These are phyloP conservation scores for Xestia c-nigrum DNA, from an alignment of 2,888 invertebrate genomes.

Conservation along the genomic window DNA sequence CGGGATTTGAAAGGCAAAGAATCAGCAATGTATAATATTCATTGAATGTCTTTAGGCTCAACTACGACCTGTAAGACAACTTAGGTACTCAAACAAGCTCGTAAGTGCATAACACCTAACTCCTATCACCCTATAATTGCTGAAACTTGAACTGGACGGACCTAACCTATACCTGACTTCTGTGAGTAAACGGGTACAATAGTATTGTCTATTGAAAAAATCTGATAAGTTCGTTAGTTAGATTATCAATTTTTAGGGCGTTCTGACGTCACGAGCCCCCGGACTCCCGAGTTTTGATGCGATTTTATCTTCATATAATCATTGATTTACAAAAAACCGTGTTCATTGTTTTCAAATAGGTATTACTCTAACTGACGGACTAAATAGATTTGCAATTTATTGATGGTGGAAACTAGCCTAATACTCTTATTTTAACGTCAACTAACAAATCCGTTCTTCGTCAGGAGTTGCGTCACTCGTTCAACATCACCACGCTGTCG, in stretches of 20 bases:
- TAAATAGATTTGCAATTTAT: too few relatives aligned
- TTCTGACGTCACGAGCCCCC: too few relatives aligned
- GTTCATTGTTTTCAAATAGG: too few relatives aligned
- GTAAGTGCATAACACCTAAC: background rate
- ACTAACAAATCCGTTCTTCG: slow-evolving; percentile 53
- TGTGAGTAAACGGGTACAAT: background rate
- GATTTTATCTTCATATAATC: too few relatives aligned
- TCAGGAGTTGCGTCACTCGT: slow-evolving; percentile 93
- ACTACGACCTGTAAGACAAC: background rate
- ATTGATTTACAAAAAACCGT: too few relatives aligned
- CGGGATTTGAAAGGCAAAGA: background rate
- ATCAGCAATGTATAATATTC: too few relatives aligned
- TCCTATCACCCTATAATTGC: background rate
- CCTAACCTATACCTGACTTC: background rate
- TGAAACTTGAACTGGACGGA: background rate
- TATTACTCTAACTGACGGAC: too few relatives aligned
- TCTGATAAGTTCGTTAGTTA: too few relatives aligned
- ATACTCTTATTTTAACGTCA: background rate
- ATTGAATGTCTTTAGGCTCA: background rate
- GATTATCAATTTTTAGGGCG: too few relatives aligned
- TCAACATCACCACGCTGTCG: slow-evolving; percentile 92
- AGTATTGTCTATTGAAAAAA: too few relatives aligned
- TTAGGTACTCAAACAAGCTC: background rate
- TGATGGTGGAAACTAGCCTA: too few relatives aligned
- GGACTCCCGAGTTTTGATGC: too few relatives aligned